A percentile compares a stretch with the other conserved stretches of the same genome.
Conservation (phyloP, 2,888 invertebrate species). For the Hyposoter dolosus region DNA sequence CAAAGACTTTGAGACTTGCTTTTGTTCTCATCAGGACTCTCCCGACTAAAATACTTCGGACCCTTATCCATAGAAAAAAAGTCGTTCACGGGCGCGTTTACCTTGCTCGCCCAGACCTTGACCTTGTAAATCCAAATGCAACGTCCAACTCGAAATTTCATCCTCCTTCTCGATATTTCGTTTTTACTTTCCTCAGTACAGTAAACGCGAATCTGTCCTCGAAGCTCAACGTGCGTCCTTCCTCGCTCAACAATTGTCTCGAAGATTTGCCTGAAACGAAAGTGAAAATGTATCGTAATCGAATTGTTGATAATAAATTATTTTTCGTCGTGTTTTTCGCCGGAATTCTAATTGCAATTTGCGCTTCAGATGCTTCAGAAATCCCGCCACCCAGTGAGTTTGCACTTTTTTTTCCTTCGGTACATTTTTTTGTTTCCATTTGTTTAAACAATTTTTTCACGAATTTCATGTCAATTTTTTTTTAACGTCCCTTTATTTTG, state of each 20-base stretch:
- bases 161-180: conserved; percentile 9
- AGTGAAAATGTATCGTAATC: conserved; percentile 33
- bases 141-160: conserved; percentile 57
- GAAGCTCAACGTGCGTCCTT: not conserved
- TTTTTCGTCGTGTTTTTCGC: conserved; percentile 22
- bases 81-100: conserved; percentile 46
- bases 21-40: conserved; percentile 2
- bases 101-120: conserved; percentile 45
- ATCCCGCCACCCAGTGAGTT: conserved; percentile 46
- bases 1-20: conserved; percentile 1
- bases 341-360: conserved; percentile 36
- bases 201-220: conserved; percentile 19
- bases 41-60: conserved; percentile 23
- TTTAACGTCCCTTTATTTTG: not conserved
- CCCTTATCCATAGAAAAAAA: conserved; percentile 46
- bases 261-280: conserved; percentile 2
- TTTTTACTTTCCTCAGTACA: conserved; percentile 19
- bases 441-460: not conserved
- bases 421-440: not conserved
- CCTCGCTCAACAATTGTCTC: not conserved
- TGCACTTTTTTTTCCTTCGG: not conserved
- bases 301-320: conserved; percentile 18
- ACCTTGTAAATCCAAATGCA: conserved; percentile 60
- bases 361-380: conserved; percentile 26
- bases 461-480: not conserved